phyloP scores from a whole-genome alignment of 2,797 vertebrate species.

The Lacerta agilis region DNA sequence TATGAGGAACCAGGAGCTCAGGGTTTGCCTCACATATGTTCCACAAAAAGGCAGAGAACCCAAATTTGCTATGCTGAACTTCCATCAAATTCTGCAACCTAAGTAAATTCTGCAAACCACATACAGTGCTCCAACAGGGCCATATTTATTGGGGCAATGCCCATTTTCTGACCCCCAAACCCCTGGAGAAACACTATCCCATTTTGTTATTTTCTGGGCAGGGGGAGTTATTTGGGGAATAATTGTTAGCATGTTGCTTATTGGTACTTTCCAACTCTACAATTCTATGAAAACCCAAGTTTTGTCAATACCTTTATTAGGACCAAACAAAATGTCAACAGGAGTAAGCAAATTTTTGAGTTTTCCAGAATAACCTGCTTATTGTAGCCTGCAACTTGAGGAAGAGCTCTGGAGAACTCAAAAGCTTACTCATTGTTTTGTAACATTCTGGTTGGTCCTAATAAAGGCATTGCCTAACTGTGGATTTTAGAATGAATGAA shows the following conservation, averaged over 20 bases:
- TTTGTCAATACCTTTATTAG: neutral
- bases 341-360: neutral
- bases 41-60: neutral
- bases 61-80: neutral
- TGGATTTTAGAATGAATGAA: neutral
- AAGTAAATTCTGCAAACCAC: neutral
- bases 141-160: neutral
- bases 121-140: too few relatives aligned
- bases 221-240: neutral
- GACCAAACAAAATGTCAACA: neutral
- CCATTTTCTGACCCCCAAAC: neutral
- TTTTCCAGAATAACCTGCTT: neutral
- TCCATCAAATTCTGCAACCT: neutral
- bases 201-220: neutral
- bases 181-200: neutral
- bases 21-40: neutral
- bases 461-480: neutral
- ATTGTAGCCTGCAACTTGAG: neutral
- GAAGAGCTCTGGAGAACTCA: neutral
- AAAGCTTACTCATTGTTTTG: neutral
- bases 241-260: neutral
- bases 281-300: neutral
- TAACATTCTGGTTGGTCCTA: neutral
- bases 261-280: too few relatives aligned
- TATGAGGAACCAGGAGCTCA: neutral